Conservation (phyloP, 2,113 vertebrate species). For the Caranx ignobilis region DNA sequence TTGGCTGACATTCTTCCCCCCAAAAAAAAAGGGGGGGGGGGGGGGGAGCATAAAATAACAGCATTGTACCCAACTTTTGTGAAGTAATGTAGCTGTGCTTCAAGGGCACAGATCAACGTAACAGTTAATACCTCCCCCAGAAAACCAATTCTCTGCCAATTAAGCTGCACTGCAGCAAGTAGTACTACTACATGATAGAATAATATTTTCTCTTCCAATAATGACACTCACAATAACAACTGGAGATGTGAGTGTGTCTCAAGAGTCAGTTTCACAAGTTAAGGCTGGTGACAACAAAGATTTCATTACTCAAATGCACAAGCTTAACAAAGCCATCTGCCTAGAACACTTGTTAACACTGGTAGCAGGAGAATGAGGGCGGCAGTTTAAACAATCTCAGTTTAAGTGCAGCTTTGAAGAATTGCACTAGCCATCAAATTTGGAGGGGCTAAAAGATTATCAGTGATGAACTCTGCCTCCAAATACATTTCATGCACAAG, state of each 20-base stretch:
- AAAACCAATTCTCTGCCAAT: slow-evolving; percentile 75
- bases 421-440: slow-evolving; percentile 63
- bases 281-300: slow-evolving; percentile 80
- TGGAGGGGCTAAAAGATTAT: slow-evolving; percentile 54
- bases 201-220: slow-evolving; percentile 66
- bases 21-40: not conserved
- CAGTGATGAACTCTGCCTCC: slow-evolving; percentile 39
- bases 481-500: slow-evolving; percentile 59
- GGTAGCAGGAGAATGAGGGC: slow-evolving; percentile 60
- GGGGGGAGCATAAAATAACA: slow-evolving; percentile 8
- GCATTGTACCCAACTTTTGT: slow-evolving; percentile 38
- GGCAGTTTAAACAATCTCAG: slow-evolving; percentile 49
- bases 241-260: slow-evolving; percentile 64
- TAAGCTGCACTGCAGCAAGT: slow-evolving; percentile 85
- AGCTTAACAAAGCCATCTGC: slow-evolving; percentile 65
- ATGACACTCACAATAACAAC: slow-evolving; percentile 56
- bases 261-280: slow-evolving; percentile 77
- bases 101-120: slow-evolving; percentile 80
- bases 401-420: slow-evolving; percentile 61
- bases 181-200: slow-evolving; percentile 77
- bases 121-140: slow-evolving; percentile 71
- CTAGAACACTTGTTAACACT: slow-evolving; percentile 74
- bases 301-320: slow-evolving; percentile 67
- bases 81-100: slow-evolving; percentile 73
- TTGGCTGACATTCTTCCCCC: slow-evolving; percentile 45